Evolutionary conservation across 2,113 vertebrate genomes (phyloP).

Genomic region (Seriola dumerili): DNA sequence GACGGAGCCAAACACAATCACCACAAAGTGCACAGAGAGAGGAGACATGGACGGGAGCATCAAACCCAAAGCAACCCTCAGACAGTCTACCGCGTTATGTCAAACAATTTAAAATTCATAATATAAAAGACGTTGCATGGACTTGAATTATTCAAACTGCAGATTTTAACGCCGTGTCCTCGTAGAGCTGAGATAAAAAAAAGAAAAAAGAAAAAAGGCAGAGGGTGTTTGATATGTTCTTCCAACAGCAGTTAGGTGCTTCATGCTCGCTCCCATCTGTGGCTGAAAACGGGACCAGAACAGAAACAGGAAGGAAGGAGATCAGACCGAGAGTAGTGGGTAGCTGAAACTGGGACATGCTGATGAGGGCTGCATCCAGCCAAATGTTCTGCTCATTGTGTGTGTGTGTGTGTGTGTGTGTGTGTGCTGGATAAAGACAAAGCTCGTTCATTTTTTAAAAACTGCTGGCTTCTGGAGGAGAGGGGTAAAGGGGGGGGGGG

Average conservation of each 20-base stretch:
- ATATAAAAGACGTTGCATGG: background rate
- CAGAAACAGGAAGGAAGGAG: constrained; percentile 44
- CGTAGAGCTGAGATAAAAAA: constrained; percentile 17
- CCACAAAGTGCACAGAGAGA: constrained; percentile 36
- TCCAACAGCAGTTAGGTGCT: constrained; percentile 7
- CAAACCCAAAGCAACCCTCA: background rate
- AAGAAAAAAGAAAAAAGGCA: background rate
- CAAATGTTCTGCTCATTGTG: constrained; percentile 38
- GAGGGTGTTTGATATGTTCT: constrained; percentile 16
- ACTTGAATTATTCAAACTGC: constrained; percentile 11
- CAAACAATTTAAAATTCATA: background rate
- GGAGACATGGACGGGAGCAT: background rate
- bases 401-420: background rate
- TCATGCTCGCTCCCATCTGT: constrained; percentile 22
- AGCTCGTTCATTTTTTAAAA: constrained; percentile 32
- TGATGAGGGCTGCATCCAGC: constrained; percentile 51
- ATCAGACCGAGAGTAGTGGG: constrained; percentile 17
- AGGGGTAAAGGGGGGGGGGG: too few relatives aligned
- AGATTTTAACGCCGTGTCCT: background rate
- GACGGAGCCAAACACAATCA: constrained; percentile 36
- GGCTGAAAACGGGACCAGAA: constrained; percentile 8
- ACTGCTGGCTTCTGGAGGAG: constrained; percentile 24
- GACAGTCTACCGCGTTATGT: background rate
- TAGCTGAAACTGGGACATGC: constrained; percentile 46
- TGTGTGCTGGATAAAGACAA: constrained; percentile 34